Conservation (phyloP, 2,888 invertebrate species). For the Cenopis cana region DNA sequence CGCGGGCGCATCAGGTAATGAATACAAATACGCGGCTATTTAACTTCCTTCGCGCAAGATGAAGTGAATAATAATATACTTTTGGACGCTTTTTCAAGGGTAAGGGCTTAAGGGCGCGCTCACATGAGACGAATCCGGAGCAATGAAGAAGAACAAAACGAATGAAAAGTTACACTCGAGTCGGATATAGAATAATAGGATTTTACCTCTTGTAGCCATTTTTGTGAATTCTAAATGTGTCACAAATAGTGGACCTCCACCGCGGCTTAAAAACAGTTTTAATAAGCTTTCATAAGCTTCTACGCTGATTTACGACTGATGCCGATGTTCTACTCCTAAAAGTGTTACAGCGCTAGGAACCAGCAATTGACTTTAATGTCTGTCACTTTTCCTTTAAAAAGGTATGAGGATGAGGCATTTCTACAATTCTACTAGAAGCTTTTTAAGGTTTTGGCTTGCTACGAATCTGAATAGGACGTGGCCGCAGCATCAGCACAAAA, state of each 20-base stretch:
- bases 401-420: too few relatives aligned
- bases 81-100: constrained; percentile 59
- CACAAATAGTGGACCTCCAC: neutral
- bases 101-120: constrained; percentile 57
- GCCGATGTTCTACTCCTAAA: neutral
- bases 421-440: neutral
- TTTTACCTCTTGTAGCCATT: neutral
- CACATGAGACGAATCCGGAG: constrained; percentile 50
- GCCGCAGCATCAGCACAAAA: neutral
- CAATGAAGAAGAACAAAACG: neutral
- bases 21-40: constrained; percentile 80
- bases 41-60: constrained; percentile 73
- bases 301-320: neutral
- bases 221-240: neutral
- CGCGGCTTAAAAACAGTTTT: neutral
- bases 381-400: neutral
- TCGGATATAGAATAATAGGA: neutral
- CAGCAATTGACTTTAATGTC: neutral
- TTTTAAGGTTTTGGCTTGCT: neutral
- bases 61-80: constrained; percentile 69
- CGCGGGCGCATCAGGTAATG: constrained; percentile 70
- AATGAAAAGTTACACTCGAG: neutral
- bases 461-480: neutral
- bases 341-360: too few relatives aligned
- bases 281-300: neutral